Percentiles rank a stretch among this genome's conserved stretches.
Evolutionary conservation across 2,113 vertebrate species (phyloP).

Genomic region (Grammomys dolichurus): DNA sequence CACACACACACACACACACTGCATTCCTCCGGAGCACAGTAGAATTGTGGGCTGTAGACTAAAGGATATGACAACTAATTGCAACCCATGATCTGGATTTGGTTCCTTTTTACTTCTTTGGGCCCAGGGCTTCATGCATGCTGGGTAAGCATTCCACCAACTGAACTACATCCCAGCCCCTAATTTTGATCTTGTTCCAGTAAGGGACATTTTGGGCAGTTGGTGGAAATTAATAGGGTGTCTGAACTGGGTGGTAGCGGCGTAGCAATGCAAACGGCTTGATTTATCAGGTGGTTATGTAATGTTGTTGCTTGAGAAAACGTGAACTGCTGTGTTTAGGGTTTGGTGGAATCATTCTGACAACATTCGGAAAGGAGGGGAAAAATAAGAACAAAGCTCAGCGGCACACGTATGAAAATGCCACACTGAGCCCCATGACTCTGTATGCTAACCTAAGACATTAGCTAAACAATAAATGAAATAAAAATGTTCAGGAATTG

Average conservation of each 20-base stretch:
- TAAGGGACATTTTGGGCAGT: not conserved
- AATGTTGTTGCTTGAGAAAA: not conserved
- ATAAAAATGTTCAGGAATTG: conserved; percentile 17
- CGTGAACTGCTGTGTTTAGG: not conserved
- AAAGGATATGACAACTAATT: not conserved
- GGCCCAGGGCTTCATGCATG: not conserved
- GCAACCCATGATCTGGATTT: not conserved
- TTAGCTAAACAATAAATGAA: not conserved
- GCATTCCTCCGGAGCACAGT: not conserved
- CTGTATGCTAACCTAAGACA: not conserved
- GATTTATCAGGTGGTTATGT: not conserved
- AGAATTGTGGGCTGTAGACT: not conserved
- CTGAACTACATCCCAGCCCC: not conserved
- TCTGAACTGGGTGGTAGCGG: not conserved
- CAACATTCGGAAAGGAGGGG: conserved; percentile 5
- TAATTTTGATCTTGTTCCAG: not conserved
- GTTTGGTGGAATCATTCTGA: not conserved
- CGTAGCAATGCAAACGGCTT: not conserved
- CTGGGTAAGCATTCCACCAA: not conserved
- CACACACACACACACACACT: not conserved
- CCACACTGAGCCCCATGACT: not conserved
- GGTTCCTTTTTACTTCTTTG: not conserved
- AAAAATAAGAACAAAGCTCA: not conserved
- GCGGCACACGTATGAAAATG: not conserved
- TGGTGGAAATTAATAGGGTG: not conserved